These are phyloP conservation scores for Chaenogobius annularis DNA, from an alignment of 2,113 vertebrate species.

Conservation along the genomic window DNA sequence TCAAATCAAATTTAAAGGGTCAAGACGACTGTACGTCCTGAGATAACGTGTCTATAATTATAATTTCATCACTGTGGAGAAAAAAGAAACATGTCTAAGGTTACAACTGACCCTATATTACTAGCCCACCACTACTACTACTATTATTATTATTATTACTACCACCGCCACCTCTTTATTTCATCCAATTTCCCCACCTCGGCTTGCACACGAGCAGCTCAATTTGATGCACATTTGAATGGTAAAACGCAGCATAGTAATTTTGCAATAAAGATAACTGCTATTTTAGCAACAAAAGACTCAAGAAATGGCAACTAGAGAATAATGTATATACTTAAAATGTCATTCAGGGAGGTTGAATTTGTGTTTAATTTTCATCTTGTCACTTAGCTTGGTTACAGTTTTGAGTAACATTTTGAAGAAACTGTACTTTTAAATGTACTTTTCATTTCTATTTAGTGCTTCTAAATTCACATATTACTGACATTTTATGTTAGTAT, in stretches of 20 bases:
- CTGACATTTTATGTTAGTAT: neutral
- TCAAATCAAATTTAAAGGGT: neutral
- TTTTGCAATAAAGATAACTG: constrained; percentile 7
- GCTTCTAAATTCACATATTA: neutral
- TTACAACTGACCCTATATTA: neutral
- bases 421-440: neutral
- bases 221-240: constrained; percentile 24
- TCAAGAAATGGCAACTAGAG: neutral
- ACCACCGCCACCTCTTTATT: constrained; percentile 39
- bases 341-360: neutral
- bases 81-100: neutral
- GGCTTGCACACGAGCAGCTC: constrained; percentile 20
- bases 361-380: neutral
- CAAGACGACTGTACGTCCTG: neutral
- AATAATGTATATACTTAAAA: neutral
- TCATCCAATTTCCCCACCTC: constrained; percentile 23
- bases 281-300: neutral
- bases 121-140: too few species aligned
- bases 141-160: neutral
- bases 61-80: neutral
- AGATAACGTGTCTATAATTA: neutral
- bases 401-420: neutral
- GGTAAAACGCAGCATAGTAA: constrained; percentile 9
- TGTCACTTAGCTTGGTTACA: neutral
- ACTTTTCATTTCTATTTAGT: neutral